phyloP scores from a whole-genome alignment of 2,888 invertebrate genomes.

The Papilio elwesi region DNA sequence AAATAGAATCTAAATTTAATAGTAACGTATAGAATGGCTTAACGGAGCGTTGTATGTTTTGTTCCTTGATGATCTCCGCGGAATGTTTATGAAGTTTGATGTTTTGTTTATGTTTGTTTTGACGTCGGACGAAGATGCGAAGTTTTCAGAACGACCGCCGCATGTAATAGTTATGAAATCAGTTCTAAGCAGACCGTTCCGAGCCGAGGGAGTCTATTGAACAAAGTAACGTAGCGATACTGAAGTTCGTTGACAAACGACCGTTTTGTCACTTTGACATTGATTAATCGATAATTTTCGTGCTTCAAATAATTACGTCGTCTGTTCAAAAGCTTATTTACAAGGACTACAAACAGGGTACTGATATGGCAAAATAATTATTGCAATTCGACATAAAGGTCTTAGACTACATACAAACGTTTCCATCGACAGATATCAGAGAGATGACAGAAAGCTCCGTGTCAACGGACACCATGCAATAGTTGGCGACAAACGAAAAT shows the following conservation, averaged over 20 bases:
- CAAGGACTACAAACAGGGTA: neutral
- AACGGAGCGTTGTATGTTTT: constrained; percentile 1
- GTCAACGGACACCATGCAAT: constrained; percentile 48
- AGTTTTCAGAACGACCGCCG: constrained; percentile 16
- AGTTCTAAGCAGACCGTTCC: neutral
- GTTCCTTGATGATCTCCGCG: constrained; percentile 19
- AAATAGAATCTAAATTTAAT: constrained; percentile 9
- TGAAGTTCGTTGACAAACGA: constrained; percentile 56
- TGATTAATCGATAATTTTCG: constrained; percentile 65
- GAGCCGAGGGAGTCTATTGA: constrained; percentile 15
- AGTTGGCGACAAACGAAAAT: constrained; percentile 76
- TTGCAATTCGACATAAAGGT: constrained; percentile 12
- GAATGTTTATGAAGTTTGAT: constrained; percentile 41
- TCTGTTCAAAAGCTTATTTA: constrained; percentile 12
- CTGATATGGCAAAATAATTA: constrained; percentile 11
- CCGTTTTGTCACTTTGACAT: constrained; percentile 62
- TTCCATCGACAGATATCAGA: neutral
- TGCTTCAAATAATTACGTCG: constrained; percentile 13
- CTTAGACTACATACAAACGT: constrained; percentile 2
- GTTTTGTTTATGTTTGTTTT: constrained; percentile 54
- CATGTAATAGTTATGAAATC: constrained; percentile 33
- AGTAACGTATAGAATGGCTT: neutral
- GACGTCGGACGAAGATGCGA: constrained; percentile 43
- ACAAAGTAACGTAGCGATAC: constrained; percentile 40
- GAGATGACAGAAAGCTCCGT: constrained; percentile 37